Conservation (phyloP, 2,888 invertebrate species). For the Ophion slaviceki region DNA sequence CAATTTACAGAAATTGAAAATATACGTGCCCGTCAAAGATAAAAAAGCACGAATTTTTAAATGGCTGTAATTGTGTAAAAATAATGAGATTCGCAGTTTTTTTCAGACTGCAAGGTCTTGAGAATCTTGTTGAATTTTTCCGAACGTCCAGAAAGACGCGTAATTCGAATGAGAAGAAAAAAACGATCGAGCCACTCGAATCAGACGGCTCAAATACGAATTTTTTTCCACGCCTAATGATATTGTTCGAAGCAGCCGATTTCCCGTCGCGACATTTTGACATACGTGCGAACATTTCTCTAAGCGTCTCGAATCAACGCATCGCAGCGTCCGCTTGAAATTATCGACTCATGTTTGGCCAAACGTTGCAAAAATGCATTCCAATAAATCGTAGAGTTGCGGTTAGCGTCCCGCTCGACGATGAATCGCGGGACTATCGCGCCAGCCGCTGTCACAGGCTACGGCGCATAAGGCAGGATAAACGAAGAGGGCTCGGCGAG, state of each 20-base stretch:
- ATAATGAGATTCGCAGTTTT: too few species aligned
- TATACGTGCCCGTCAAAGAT: too few species aligned
- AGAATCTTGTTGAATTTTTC: background rate
- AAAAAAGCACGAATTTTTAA: too few species aligned
- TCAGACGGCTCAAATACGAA: background rate
- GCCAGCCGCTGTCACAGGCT: background rate
- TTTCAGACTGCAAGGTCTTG: too few species aligned
- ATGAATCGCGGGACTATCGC: conserved; percentile 17
- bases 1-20: too few species aligned
- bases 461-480: background rate
- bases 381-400: conserved; percentile 53
- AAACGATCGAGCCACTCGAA: background rate
- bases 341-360: conserved; percentile 12
- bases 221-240: background rate
- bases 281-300: background rate
- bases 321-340: conserved; percentile 47
- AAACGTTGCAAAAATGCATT: conserved; percentile 55
- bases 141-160: background rate
- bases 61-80: too few species aligned
- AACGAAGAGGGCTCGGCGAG: conserved; percentile 5
- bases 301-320: conserved; percentile 16
- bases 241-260: background rate
- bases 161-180: too few species aligned
- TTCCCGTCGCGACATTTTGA: background rate
- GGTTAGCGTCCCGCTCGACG: conserved; percentile 11